Percentiles rank a stretch among this genome's conserved stretches.
Evolutionary conservation across 1,140 invertebrate genomes (phyloP).

Genomic region (Battus philenor): DNA sequence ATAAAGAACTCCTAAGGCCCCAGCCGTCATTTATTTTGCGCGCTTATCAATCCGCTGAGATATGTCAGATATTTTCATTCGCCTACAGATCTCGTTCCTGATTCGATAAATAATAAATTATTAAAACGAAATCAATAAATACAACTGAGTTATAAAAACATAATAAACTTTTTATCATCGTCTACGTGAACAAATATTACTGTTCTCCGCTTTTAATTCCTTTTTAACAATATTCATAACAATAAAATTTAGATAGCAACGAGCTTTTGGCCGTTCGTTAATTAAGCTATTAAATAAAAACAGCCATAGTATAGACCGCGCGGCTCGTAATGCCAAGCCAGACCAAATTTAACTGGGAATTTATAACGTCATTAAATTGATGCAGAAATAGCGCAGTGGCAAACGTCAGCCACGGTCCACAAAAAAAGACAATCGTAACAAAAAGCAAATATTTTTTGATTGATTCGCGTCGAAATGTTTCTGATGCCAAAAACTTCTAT

Average conservation of each 20-base stretch:
- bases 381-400: constrained; percentile 55
- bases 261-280: constrained; percentile 18
- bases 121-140: background rate
- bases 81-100: background rate
- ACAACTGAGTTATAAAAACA: no score
- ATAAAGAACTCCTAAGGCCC: no score
- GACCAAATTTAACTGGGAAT: constrained; percentile 55
- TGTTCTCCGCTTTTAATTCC: no score
- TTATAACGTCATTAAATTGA: constrained; percentile 67
- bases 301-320: constrained; percentile 2
- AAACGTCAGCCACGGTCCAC: constrained; percentile 29
- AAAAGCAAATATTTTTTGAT: no score
- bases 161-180: no score
- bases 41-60: no score
- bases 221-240: constrained; percentile 3
- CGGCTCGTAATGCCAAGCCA: constrained; percentile 19
- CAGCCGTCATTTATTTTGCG: no score
- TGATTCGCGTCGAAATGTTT: no score
- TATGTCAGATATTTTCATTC: background rate
- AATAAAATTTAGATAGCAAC: constrained; percentile 14
- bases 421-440: no score
- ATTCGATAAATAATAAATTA: background rate
- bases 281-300: constrained; percentile 27
- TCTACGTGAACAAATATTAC: no score
- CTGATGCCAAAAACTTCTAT: no score